These are phyloP conservation scores for Drosophila vallismaia DNA, from an alignment of 2,888 invertebrate species.

Conservation along the genomic window DNA sequence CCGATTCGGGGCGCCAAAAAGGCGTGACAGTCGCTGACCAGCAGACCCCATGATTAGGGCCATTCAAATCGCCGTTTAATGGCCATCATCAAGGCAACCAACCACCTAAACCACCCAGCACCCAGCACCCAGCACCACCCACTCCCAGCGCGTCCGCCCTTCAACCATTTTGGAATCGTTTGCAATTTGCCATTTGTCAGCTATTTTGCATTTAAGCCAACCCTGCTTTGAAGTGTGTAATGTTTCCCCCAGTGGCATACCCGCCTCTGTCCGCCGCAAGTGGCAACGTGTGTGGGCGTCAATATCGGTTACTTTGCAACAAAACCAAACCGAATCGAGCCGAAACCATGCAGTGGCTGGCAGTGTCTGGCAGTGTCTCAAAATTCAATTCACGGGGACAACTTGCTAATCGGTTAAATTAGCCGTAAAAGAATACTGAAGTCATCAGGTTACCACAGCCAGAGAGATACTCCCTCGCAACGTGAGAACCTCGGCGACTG, in stretches of 20 bases:
- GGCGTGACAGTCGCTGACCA: conserved; percentile 49
- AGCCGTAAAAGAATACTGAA: conserved; percentile 75
- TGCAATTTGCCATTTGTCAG: conserved; percentile 48
- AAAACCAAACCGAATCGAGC: conserved; percentile 36
- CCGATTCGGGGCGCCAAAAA: conserved; percentile 52
- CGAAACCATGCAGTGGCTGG: conserved; percentile 38
- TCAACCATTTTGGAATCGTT: conserved; percentile 47
- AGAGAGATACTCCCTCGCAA: conserved; percentile 69
- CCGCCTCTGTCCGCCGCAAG: background rate
- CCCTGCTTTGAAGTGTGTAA: conserved; percentile 1
- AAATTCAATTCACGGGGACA: conserved; percentile 46
- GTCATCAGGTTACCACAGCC: conserved; percentile 61
- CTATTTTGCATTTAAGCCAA: conserved; percentile 54
- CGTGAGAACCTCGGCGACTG: conserved; percentile 57
- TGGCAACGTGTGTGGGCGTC: conserved; percentile 71
- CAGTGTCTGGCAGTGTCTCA: conserved; percentile 5
- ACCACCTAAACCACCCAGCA: conserved; percentile 8
- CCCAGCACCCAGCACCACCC: conserved; percentile 10
- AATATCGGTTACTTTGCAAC: conserved; percentile 59
- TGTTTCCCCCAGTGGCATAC: too few relatives aligned
- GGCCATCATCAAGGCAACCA: conserved; percentile 36
- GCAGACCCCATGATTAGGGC: conserved; percentile 39
- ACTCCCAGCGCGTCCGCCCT: too few relatives aligned
- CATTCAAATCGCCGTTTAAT: conserved; percentile 41
- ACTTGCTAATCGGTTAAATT: conserved; percentile 79